Conservation (phyloP, 2,888 invertebrate species). For the Trichopria drosophilae region DNA sequence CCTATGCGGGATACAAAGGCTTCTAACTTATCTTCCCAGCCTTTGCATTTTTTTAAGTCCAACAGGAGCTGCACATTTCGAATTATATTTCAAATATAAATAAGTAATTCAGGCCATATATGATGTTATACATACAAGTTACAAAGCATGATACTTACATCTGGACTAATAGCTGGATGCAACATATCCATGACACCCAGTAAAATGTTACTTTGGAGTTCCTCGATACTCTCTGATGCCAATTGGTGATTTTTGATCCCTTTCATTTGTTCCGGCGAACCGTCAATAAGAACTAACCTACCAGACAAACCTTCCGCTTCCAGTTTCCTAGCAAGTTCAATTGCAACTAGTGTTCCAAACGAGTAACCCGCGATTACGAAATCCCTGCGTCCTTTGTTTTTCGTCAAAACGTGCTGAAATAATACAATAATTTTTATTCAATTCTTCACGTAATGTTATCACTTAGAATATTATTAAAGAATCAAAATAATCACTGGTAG, state of each 20-base stretch:
- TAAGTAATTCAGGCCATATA: no score
- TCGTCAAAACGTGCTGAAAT: conserved; percentile 64
- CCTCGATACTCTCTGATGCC: conserved; percentile 57
- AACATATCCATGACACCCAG: conserved; percentile 63
- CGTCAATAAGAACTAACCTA: conserved; percentile 76
- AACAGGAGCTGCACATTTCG: conserved; percentile 38
- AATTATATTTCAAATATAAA: background rate
- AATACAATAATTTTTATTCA: no score
- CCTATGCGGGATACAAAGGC: conserved; percentile 59
- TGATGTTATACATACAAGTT: no score
- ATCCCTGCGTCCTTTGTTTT: conserved; percentile 44
- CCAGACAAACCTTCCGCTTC: conserved; percentile 70
- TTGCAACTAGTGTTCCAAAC: conserved; percentile 76
- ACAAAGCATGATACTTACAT: conserved; percentile 46
- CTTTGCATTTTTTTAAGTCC: conserved; percentile 61
- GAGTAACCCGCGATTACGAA: conserved; percentile 87
- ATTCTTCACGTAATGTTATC: no score
- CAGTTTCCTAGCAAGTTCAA: conserved; percentile 75
- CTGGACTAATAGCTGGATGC: conserved; percentile 57
- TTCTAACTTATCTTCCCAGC: conserved; percentile 64
- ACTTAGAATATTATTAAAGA: no score
- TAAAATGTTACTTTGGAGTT: conserved; percentile 65
- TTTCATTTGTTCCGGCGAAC: conserved; percentile 74
- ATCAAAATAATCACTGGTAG: conserved; percentile 60
- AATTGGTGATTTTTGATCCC: conserved; percentile 61